Conservation (phyloP, 2,888 invertebrate species). For the Diploptera punctata region DNA sequence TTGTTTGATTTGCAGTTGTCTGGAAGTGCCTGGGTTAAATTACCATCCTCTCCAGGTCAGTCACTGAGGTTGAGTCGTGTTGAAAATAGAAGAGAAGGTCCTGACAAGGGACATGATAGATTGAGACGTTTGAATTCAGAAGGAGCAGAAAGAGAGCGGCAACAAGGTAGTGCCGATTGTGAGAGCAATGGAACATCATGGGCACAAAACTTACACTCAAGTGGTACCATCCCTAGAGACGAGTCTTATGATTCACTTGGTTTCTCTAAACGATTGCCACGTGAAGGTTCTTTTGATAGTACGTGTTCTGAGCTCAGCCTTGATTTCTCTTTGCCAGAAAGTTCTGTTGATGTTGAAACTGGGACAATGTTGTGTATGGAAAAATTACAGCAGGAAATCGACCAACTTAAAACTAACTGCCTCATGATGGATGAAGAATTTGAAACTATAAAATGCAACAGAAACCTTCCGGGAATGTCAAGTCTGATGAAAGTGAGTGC, state of each 20-base stretch:
- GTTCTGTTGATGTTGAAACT: constrained; percentile 37
- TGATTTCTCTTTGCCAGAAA: constrained; percentile 43
- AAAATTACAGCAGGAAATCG: constrained; percentile 47
- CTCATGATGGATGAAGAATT: constrained; percentile 49
- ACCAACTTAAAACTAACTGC: constrained; percentile 48
- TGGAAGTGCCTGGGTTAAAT: constrained; percentile 18
- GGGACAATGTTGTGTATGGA: constrained; percentile 47
- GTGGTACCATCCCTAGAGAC: constrained; percentile 40
- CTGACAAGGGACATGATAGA: neutral
- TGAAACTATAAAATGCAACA: constrained; percentile 47
- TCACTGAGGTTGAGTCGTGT: neutral
- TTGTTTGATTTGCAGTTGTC: neutral
- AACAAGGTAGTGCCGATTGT: neutral
- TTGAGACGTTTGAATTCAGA: neutral
- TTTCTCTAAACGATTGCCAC: constrained; percentile 40
- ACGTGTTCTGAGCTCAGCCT: constrained; percentile 49
- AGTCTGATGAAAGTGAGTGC: constrained; percentile 45
- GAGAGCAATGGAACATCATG: neutral
- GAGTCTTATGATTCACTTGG: constrained; percentile 45
- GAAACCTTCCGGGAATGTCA: constrained; percentile 48
- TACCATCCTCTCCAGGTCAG: neutral
- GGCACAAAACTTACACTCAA: neutral
- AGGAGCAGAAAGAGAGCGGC: neutral
- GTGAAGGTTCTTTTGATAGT: constrained; percentile 49
- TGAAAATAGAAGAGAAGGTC: neutral